A percentile compares a stretch with the other conserved stretches of the same genome.
phyloP scores from a whole-genome alignment of 2,888 invertebrate genomes.

The Hesperia comma region DNA sequence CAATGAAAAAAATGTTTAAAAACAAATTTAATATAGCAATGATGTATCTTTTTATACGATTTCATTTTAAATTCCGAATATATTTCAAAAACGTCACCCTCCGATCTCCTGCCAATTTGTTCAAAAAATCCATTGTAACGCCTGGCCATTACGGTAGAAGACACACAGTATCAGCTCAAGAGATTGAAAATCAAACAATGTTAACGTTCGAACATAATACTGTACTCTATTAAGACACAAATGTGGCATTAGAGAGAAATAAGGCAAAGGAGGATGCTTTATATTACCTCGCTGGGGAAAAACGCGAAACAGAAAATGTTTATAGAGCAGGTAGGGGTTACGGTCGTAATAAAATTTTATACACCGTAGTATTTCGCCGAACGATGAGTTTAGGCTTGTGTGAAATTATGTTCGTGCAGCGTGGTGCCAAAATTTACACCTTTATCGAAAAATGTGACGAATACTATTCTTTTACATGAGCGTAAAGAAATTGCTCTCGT shows the following conservation, averaged over 20 bases:
- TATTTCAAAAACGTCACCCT: too few relatives aligned
- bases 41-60: too few relatives aligned
- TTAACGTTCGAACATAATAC: constrained; percentile 71
- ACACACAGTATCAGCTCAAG: constrained; percentile 68
- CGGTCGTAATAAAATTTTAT: constrained; percentile 81
- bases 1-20: too few relatives aligned
- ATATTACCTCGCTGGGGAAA: constrained; percentile 53
- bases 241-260: constrained; percentile 78
- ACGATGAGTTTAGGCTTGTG: constrained; percentile 79
- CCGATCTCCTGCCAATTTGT: constrained; percentile 43
- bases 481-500: constrained; percentile 30
- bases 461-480: constrained; percentile 47
- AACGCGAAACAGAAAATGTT: constrained; percentile 72
- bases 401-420: constrained; percentile 73
- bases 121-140: constrained; percentile 62
- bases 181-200: constrained; percentile 80
- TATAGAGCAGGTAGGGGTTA: constrained; percentile 76
- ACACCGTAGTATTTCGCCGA: constrained; percentile 79
- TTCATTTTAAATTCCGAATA: too few relatives aligned
- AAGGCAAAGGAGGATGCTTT: constrained; percentile 60
- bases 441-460: constrained; percentile 50
- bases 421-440: constrained; percentile 67
- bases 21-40: too few relatives aligned
- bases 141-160: constrained; percentile 67
- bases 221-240: constrained; percentile 78